Evolutionary conservation across 2,113 vertebrate genomes (phyloP).

Genomic region (Corynorhinus townsendii): DNA sequence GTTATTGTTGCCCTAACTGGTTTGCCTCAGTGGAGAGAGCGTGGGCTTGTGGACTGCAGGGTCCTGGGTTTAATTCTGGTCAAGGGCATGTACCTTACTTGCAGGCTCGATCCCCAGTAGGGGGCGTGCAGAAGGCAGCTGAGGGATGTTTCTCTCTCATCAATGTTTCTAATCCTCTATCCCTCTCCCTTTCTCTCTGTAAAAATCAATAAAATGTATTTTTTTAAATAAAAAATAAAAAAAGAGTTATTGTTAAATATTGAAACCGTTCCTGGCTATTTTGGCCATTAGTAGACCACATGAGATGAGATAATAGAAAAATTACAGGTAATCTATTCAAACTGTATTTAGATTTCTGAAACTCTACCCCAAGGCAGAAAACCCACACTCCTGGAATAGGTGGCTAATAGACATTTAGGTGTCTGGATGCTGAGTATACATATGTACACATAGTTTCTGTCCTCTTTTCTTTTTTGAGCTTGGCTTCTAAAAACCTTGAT

Average conservation of each 20-base stretch:
- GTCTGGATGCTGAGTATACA: neutral
- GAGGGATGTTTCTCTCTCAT: too few species aligned
- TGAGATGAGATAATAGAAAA: neutral
- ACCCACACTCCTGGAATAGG: neutral
- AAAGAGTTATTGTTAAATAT: neutral
- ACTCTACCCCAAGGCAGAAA: neutral
- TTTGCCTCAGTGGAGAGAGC: too few species aligned
- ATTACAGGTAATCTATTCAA: neutral
- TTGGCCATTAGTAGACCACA: neutral
- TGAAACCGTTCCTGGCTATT: conserved; percentile 13
- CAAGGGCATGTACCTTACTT: too few species aligned
- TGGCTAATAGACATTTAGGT: neutral
- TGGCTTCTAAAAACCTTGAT: neutral
- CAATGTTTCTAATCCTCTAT: too few species aligned
- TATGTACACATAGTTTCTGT: neutral
- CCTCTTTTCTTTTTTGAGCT: neutral
- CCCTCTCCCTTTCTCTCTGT: too few species aligned
- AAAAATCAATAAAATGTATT: too few species aligned
- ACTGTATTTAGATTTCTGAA: neutral
- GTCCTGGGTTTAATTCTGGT: too few species aligned
- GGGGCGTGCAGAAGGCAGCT: too few species aligned
- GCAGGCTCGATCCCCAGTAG: too few species aligned
- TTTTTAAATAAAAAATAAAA: too few species aligned
- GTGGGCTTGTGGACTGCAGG: too few species aligned
- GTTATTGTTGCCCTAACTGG: too few species aligned